Base-by-base conservation (phyloP, 2,797 vertebrate genomes). In the Trachops cirrhosus region DNA sequence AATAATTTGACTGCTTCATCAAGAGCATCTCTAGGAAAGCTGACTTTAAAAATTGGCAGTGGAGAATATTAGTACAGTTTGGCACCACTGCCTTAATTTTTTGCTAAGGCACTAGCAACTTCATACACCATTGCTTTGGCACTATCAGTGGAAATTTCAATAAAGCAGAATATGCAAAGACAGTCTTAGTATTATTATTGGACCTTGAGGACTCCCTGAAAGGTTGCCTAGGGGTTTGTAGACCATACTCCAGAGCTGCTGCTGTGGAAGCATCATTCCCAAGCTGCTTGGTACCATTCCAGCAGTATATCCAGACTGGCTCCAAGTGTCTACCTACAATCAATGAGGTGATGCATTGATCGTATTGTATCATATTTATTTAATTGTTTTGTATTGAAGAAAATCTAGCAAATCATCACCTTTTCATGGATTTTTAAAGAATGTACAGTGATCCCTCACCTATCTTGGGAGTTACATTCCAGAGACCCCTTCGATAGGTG, bases 331-430 rank as follows among this genome's bases (percentile, higher is more conserved):
- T 70, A 80, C 52, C 57, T 54, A 70, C 6, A 39, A 64, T 79
- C 37, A 41, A 15, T 41, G 39, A 91, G 12, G 7, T 68, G 32
- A 92, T 15, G 74, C 39, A 41, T 2, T 57, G 57, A 52, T 48
- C 18, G 59, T n/a, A 41, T 50, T 59, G 37, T 78, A 64, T 34
- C 34, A 62, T 14, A 48, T 48, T 68, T 22, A 86, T 77, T 83
- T 46, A 37, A 74, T 95, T 96, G 9, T 83, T 91, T 92, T 86
- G 3, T 77, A 50, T 83, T n/a, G 32, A 84, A 46, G 48, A 96
- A 21, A 85, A 10, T 80, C 12, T 75, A 89, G 12, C 64, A 7
- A 93, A 64, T 52, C n/a, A n/a, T 88, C 24, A 41, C 18, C 5
- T 86, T 91, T 82, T 91, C 50, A 54, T 62, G 18, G 22, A 68